Evolutionary conservation across 53 echinoderm and acorn worm species (phyloP), one percentile per base, ranked within the genome.

Genomic region (Patiria pectinifera): DNA sequence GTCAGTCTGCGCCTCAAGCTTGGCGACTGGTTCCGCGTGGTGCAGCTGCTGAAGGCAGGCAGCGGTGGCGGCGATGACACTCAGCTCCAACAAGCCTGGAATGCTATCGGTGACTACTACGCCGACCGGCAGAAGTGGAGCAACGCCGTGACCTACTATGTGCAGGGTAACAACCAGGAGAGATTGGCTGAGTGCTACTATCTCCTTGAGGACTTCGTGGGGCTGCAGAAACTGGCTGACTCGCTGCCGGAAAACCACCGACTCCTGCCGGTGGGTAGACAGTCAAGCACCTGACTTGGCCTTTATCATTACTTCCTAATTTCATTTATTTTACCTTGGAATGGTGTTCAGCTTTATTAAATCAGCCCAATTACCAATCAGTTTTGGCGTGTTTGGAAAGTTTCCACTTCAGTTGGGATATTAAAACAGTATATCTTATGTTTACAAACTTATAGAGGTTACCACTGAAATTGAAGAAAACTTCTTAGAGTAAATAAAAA

Each of bases 1-100:
- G n/a, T n/a, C n/a, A n/a, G n/a, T n/a, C n/a, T n/a, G n/a, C n/a
- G n/a, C n/a, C n/a, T n/a, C n/a, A n/a, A n/a, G n/a, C n/a, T n/a
- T n/a, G n/a, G n/a, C n/a, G n/a, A n/a, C 83, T 98, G 98, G 98
- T 98, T 98, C 95, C 94, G 98, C 15, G 98, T 98, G 12, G 98
- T 98, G 12, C 98, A 98, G 91, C 96, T 98, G 8, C 94, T 98
- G 12, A 98, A 98, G 91, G 92, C 96, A 1, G 98, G 96, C 18
- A 93, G 95, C 48, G 98, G 96, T 16, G 96, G 96, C 2, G 97
- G 97, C 1, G 98, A 98, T 25, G 98, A 98, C 90, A 89, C 94
- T 9, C 98, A 98, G 83, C 93, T 98, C 18, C 86, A 93, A 71
- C 98, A 94, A 80, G 98, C 98, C 6, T 98, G 98, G 98, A 98